Conservation (phyloP, 2,888 invertebrate species). For the Alsophila aescularia region DNA sequence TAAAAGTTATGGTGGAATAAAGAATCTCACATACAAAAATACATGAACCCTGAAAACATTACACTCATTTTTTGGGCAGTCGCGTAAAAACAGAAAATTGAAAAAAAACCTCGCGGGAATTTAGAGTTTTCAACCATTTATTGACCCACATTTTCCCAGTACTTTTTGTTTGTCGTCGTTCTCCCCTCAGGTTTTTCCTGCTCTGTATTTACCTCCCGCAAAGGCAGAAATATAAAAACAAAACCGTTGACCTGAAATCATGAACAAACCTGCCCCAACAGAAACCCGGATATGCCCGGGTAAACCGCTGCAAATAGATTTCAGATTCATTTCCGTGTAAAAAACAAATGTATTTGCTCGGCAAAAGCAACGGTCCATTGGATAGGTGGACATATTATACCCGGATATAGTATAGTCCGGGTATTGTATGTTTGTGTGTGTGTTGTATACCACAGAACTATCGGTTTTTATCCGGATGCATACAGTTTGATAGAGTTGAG, state of each 20-base stretch:
- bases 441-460: too few relatives aligned
- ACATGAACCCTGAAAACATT: too few relatives aligned
- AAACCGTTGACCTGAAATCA: conserved; percentile 5
- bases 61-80: too few relatives aligned
- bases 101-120: too few relatives aligned
- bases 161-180: neutral
- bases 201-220: neutral
- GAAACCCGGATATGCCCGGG: conserved; percentile 3
- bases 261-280: conserved; percentile 11
- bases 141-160: neutral
- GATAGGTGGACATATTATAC: too few relatives aligned
- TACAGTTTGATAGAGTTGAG: neutral
- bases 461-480: neutral
- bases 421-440: neutral
- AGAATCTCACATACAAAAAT: too few relatives aligned
- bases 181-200: too few relatives aligned
- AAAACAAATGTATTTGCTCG: conserved; percentile 13
- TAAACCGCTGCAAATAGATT: conserved; percentile 21
- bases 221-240: conserved; percentile 8
- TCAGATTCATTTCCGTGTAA: conserved; percentile 19
- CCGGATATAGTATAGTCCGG: too few relatives aligned
- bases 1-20: too few relatives aligned
- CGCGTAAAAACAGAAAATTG: too few relatives aligned
- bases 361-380: conserved; percentile 5
- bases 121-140: too few relatives aligned